Conservation (phyloP, 2,797 vertebrate species). For the Tinamus major region DNA sequence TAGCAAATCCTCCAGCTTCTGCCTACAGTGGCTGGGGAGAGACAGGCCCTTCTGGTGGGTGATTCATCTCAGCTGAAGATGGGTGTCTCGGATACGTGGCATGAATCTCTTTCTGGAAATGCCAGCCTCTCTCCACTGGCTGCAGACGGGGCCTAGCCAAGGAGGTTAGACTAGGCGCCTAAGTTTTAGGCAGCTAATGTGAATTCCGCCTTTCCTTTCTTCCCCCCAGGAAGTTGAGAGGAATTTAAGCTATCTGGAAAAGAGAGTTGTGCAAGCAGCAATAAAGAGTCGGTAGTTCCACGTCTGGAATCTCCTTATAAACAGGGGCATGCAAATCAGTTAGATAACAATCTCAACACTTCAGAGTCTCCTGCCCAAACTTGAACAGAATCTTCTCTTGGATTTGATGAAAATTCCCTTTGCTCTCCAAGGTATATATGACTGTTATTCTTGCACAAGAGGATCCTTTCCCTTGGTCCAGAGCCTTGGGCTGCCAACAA, state of each 20-base stretch:
- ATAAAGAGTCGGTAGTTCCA: constrained; percentile 56
- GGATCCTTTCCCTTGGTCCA: neutral
- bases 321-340: constrained; percentile 66
- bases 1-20: neutral
- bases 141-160: constrained; percentile 39
- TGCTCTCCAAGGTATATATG: neutral
- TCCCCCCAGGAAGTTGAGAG: constrained; percentile 25
- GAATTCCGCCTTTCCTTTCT: neutral
- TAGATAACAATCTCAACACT: constrained; percentile 68
- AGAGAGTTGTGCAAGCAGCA: constrained; percentile 67
- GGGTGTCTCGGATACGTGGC: neutral
- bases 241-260: constrained; percentile 63
- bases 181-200: constrained; percentile 7
- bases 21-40: neutral
- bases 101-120: constrained; percentile 1
- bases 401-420: constrained; percentile 38
- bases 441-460: neutral
- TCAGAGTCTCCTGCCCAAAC: constrained; percentile 60
- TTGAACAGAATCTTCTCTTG: constrained; percentile 47
- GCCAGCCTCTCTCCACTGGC: constrained; percentile 25
- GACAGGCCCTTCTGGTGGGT: constrained; percentile 27
- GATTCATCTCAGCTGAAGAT: constrained; percentile 4
- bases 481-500: neutral
- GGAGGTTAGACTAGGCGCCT: neutral
- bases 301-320: constrained; percentile 52